Conservation (phyloP, 2,797 vertebrate species). For the Phalanger gymnotis region DNA sequence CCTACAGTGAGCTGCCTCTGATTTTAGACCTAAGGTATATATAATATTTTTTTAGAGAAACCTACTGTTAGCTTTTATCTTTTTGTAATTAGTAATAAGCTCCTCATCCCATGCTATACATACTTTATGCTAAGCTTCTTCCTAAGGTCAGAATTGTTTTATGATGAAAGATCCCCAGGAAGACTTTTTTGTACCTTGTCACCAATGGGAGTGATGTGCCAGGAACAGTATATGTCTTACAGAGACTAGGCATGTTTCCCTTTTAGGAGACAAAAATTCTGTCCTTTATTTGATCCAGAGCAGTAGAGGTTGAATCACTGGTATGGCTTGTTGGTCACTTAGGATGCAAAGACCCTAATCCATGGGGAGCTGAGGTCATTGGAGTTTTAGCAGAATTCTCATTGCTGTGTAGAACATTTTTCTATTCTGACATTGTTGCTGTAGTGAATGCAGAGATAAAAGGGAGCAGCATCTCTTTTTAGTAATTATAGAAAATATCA, state of each 20-base stretch:
- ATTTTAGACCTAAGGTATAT: neutral
- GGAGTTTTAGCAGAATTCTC: neutral
- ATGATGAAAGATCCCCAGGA: neutral
- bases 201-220: neutral
- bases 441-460: neutral
- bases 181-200: neutral
- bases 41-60: neutral
- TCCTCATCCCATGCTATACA: neutral
- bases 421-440: neutral
- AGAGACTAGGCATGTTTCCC: neutral
- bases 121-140: neutral
- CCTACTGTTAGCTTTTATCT: neutral
- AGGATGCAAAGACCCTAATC: neutral
- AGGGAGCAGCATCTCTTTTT: neutral
- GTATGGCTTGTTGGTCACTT: neutral
- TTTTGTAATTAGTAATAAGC: neutral
- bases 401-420: neutral
- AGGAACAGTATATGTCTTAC: neutral
- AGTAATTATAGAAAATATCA: neutral
- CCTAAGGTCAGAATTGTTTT: neutral
- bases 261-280: neutral
- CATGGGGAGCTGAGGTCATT: neutral
- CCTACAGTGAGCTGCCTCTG: neutral
- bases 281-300: neutral
- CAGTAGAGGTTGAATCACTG: neutral